Conservation (phyloP, 1,140 invertebrate species). For the Idris sp. region DNA sequence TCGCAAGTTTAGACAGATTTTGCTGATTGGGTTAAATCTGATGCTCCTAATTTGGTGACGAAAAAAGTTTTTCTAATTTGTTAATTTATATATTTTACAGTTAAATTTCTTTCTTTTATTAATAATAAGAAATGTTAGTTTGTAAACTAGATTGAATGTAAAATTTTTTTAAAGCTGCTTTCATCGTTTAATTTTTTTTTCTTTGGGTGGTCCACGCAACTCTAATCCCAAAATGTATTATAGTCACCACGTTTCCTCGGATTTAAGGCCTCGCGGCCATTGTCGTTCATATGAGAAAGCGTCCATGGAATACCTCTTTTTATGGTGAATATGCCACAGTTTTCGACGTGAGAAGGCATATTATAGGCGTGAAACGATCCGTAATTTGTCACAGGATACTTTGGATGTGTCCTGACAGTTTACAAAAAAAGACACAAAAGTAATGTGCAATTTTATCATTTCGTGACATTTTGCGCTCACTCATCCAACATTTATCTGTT, state of each 20-base stretch:
- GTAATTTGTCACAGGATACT: constrained; percentile 68
- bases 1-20: constrained; percentile 48
- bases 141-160: background rate
- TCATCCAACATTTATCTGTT: constrained; percentile 3
- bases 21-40: constrained; percentile 30
- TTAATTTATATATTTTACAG: no score
- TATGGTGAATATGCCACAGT: constrained; percentile 63
- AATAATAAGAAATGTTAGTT: no score
- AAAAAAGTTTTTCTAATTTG: no score
- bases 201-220: constrained; percentile 68
- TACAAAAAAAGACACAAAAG: constrained; percentile 39
- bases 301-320: constrained; percentile 64
- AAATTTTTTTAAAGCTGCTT: constrained; percentile 16
- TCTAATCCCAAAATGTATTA: constrained; percentile 70
- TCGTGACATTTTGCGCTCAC: constrained; percentile 19
- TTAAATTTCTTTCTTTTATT: no score
- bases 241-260: constrained; percentile 68
- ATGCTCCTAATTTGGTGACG: constrained; percentile 4
- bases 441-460: constrained; percentile 47
- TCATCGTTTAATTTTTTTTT: constrained; percentile 50
- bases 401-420: constrained; percentile 41
- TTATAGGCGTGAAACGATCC: constrained; percentile 73
- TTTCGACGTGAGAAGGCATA: constrained; percentile 69
- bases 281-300: constrained; percentile 57
- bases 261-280: constrained; percentile 64